Evolutionary conservation across 2,888 invertebrate species (phyloP).

Genomic region (Cryptus armator): DNA sequence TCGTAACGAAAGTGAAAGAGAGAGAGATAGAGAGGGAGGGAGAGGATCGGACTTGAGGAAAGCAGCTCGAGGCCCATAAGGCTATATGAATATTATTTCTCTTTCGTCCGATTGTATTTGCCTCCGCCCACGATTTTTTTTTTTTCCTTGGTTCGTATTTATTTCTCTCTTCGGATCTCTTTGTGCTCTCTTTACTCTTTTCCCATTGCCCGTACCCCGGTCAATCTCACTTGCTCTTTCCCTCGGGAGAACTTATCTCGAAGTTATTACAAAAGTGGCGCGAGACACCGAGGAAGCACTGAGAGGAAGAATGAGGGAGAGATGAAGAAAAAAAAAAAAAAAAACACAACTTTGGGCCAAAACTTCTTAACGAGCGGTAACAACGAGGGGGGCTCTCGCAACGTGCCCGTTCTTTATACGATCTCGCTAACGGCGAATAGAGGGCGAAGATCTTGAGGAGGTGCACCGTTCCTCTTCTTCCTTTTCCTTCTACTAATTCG

Average conservation of each 20-base stretch:
- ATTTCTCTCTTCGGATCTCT: conserved; percentile 13
- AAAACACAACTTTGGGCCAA: conserved; percentile 71
- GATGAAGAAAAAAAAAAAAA: conserved; percentile 14
- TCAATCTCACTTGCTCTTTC: conserved; percentile 48
- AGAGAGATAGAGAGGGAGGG: conserved; percentile 2
- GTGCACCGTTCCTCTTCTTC: not conserved
- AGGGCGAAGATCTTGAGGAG: conserved; percentile 53
- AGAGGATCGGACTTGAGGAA: conserved; percentile 24
- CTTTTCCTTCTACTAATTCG: conserved; percentile 33
- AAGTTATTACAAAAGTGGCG: conserved; percentile 76
- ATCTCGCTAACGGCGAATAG: conserved; percentile 65
- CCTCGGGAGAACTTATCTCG: conserved; percentile 76
- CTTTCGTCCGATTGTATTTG: conserved; percentile 47
- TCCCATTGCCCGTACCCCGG: conserved; percentile 57
- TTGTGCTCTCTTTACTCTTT: conserved; percentile 36
- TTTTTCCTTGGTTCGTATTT: conserved; percentile 7
- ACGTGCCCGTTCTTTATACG: conserved; percentile 74
- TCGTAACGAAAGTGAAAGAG: conserved; percentile 17
- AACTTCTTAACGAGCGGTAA: conserved; percentile 80
- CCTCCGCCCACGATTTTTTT: conserved; percentile 29
- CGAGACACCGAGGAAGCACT: conserved; percentile 55
- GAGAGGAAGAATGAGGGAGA: conserved; percentile 46
- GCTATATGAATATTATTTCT: conserved; percentile 70
- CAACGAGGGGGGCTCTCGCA: conserved; percentile 57
- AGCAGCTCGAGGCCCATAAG: not conserved